Base-by-base conservation (phyloP, 2,888 invertebrate species). In the Nineta flava region DNA sequence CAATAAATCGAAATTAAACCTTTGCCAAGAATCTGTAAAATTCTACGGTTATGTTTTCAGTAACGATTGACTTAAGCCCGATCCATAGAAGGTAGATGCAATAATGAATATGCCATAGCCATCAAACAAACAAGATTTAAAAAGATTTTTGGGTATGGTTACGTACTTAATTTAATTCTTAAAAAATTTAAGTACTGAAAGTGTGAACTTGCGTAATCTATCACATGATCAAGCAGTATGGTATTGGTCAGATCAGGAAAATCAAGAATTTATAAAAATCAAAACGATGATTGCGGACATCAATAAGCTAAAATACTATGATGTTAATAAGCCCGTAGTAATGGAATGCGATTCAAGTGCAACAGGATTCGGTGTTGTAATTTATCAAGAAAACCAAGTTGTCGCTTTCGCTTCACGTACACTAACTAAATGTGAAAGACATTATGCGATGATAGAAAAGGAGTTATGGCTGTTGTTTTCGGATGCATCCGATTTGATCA, bases 101-200 rank as follows among this genome's bases (percentile, higher is more conserved):
- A 56, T 58, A 15, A 5, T 49, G 32, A 50, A 57, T 32, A 51
- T 57, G 50, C 52, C 54, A 13, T 46, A 13, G 2, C 56, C 55
- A 16, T 40, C 51, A 34, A 49, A 53, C 44, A 55, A 53, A 53
- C 50, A 13, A 12, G 54, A 56, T 9, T 17, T 59, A 10, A 32
- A 56, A 15, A 51, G 57, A 51, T 46, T 56, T 49, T 49, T 58
- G 17, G 57, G 55, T 7, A 57, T 57, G 52, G 54, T 49, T 9
- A 57, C 55, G 42, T 58, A 52, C 52, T 38, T 56, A 31, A 51
- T 53, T 19, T 54, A 54, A 53, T 59, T 56, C 53, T 34, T 57
- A 21, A 55, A 55, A 12, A 58, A 54, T 19, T 42, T 59, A 43
- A 57, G 55, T 3, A 50, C 54, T 49, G 48, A 55, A n/a, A 53